Percentiles rank a stretch among this genome's conserved stretches.
phyloP scores from a whole-genome alignment of 2,888 invertebrate genomes.

The Axea sp. region DNA sequence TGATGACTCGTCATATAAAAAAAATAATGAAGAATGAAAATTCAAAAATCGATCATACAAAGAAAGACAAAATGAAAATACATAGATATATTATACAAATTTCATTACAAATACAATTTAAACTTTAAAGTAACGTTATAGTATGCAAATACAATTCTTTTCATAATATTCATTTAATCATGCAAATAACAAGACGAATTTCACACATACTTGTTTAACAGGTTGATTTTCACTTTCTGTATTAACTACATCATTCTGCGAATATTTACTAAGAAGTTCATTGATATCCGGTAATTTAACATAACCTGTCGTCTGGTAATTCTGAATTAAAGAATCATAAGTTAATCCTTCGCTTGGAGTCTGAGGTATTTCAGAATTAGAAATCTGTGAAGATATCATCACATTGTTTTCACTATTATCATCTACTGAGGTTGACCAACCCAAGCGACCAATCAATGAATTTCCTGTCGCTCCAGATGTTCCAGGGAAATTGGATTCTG shows the following conservation, averaged over 20 bases:
- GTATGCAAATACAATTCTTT: too few species aligned
- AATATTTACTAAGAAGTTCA: constrained; percentile 81
- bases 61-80: too few species aligned
- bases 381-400: constrained; percentile 78
- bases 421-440: constrained; percentile 83
- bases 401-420: constrained; percentile 80
- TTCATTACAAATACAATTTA: too few species aligned
- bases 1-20: too few species aligned
- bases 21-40: too few species aligned
- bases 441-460: constrained; percentile 83
- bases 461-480: constrained; percentile 81
- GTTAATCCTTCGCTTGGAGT: constrained; percentile 80
- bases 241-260: constrained; percentile 56
- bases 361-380: constrained; percentile 79
- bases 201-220: constrained; percentile 56
- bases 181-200: neutral
- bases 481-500: constrained; percentile 24
- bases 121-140: too few species aligned
- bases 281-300: constrained; percentile 82
- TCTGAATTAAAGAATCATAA: constrained; percentile 82
- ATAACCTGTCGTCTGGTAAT: constrained; percentile 81
- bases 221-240: constrained; percentile 53
- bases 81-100: too few species aligned
- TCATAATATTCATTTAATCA: too few species aligned
- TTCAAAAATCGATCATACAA: too few species aligned